Conservation (phyloP, 2,888 invertebrate genomes). For the Clusia tigrina region DNA sequence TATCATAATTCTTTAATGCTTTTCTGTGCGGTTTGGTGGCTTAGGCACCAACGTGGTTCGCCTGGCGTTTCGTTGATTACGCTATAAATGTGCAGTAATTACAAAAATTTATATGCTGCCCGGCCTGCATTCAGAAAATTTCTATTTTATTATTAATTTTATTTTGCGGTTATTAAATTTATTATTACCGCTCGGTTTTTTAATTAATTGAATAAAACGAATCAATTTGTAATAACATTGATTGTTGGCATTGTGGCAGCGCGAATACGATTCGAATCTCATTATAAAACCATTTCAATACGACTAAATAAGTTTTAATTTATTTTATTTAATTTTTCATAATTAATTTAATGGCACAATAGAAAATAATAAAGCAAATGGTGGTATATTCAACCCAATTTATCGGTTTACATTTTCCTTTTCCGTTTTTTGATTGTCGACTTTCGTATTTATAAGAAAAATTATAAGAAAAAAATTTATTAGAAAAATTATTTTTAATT, state of each 20-base stretch:
- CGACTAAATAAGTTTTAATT: no score
- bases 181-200: background rate
- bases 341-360: no score
- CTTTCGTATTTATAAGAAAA: no score
- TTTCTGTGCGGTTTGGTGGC: background rate
- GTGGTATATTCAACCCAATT: no score
- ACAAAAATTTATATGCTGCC: background rate
- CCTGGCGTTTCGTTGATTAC: slow-evolving; percentile 2
- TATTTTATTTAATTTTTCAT: no score
- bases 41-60: background rate
- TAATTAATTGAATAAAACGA: background rate
- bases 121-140: background rate
- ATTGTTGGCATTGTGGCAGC: background rate
- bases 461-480: no score
- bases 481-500: no score
- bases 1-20: background rate
- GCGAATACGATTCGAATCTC: no score
- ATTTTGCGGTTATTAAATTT: background rate
- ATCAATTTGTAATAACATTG: background rate
- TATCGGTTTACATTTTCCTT: no score
- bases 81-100: background rate
- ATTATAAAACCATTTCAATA: no score
- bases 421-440: no score
- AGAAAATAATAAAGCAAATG: no score
- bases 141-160: background rate